Base-by-base conservation (phyloP, 1,140 invertebrate species). In the Chrysopa pallens region DNA sequence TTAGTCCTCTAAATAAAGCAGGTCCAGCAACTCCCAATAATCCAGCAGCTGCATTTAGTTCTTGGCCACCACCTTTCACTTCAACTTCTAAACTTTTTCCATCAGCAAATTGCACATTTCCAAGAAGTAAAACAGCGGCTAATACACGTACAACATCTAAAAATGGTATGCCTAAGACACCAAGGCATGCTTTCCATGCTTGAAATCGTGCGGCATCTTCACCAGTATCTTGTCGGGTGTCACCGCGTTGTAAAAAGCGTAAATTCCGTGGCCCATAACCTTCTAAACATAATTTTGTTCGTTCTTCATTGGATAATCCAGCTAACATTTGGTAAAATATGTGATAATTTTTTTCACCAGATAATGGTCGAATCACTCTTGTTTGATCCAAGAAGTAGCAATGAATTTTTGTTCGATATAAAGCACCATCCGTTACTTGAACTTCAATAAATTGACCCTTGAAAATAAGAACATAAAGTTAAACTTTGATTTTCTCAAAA, bases 251-350 rank as follows among this genome's bases (percentile, higher is more conserved):
- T 13, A 92, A 57, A 55, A 91, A 92, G 50, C 74, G 68, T 35
- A 93, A 61, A 53, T 87, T 88, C 37, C 77, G 71, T 1, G 85
- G 66, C 33, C 78, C 76, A 55, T 86, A 88, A 5, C 84, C 84
- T 52, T 90, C 84, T 29, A 92, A 62, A 54, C 87, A 82, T 2
- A 93, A 66, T 63, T 84, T 85, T 1, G 74, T 72, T 62, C 88
- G 73, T 63, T 94, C 91, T 50, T 94, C 89, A 38, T 75, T 61
- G 9, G 78, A 79, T 1, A 96, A 70, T 4, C 90, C 90, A 11
- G 88, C 88, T 17, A 96, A 66, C 81, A 96, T 84, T 66, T 96
- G 90, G 66, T 96, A 96, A 67, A 96, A 96, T 56, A 95, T 93
- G 57, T 95, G 90, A 59, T 93, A 96, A 65, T 94, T 95, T 54